Conservation (phyloP, 2,797 vertebrate species). For the Tadarida brasiliensis region DNA sequence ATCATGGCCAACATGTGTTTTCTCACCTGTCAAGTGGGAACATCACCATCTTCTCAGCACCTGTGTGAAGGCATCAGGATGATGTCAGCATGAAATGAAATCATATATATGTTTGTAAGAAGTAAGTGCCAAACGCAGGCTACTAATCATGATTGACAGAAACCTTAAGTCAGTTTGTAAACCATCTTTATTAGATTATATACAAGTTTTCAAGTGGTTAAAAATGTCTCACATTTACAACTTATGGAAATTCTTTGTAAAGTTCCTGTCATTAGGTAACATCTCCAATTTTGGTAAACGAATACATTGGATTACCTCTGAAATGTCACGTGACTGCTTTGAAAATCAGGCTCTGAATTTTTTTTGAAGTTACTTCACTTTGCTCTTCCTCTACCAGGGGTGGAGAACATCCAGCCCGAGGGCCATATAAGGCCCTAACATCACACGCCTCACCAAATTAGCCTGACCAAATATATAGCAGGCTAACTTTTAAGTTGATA, state of each 20-base stretch:
- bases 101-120: neutral
- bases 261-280: neutral
- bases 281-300: neutral
- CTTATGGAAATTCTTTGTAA: neutral
- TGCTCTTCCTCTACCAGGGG: neutral
- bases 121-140: conserved; percentile 6
- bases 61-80: neutral
- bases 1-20: neutral
- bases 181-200: conserved; percentile 44
- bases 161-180: neutral
- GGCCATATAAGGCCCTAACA: too few relatives aligned
- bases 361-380: conserved; percentile 1
- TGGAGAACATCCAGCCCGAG: too few relatives aligned
- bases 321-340: neutral
- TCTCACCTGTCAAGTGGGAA: neutral
- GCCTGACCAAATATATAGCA: too few relatives aligned
- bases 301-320: neutral
- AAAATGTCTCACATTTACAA: conserved; percentile 29
- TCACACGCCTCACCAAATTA: too few relatives aligned
- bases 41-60: neutral
- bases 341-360: conserved; percentile 1
- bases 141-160: neutral
- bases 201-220: conserved; percentile 26
- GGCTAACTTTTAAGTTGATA: too few relatives aligned
- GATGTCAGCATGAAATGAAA: neutral